A percentile compares a stretch with the other conserved stretches of the same genome.
Evolutionary conservation across 1,140 invertebrate species (phyloP).

Genomic region (Euwallacea similis): DNA sequence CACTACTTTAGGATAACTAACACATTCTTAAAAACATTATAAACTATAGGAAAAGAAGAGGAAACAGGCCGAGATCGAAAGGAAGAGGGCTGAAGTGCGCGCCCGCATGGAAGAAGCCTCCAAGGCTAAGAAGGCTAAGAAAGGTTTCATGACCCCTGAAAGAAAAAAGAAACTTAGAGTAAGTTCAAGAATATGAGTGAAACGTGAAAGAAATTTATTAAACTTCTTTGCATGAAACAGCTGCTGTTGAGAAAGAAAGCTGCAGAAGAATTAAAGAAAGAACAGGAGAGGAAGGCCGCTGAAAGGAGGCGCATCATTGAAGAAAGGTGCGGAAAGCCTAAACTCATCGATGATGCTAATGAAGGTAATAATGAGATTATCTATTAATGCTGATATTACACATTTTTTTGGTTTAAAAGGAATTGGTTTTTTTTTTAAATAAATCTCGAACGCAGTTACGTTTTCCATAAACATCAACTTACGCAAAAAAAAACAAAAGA

Average conservation of each 20-base stretch:
- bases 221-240: slow-evolving; percentile 54
- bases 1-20: neutral
- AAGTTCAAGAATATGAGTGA: slow-evolving; percentile 53
- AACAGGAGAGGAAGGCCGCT: slow-evolving; percentile 97
- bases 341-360: slow-evolving; percentile 86
- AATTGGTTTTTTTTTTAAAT: too few species aligned
- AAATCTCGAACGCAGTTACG: too few species aligned
- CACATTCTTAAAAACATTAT: neutral
- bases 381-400: too few species aligned
- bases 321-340: slow-evolving; percentile 88
- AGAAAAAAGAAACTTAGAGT: slow-evolving; percentile 98
- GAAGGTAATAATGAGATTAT: slow-evolving; percentile 69
- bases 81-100: slow-evolving; percentile 92
- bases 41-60: slow-evolving; percentile 81
- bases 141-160: slow-evolving; percentile 98
- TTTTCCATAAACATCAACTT: too few species aligned
- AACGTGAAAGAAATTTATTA: neutral
- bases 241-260: slow-evolving; percentile 99
- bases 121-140: slow-evolving; percentile 94
- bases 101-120: slow-evolving; percentile 94
- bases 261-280: slow-evolving; percentile 98
- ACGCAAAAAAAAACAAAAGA: too few species aligned
- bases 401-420: too few species aligned
- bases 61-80: slow-evolving; percentile 91
- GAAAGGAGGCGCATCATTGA: slow-evolving; percentile 97